phyloP scores from a whole-genome alignment of 2,113 vertebrate species.

The Festucalex cinctus region DNA sequence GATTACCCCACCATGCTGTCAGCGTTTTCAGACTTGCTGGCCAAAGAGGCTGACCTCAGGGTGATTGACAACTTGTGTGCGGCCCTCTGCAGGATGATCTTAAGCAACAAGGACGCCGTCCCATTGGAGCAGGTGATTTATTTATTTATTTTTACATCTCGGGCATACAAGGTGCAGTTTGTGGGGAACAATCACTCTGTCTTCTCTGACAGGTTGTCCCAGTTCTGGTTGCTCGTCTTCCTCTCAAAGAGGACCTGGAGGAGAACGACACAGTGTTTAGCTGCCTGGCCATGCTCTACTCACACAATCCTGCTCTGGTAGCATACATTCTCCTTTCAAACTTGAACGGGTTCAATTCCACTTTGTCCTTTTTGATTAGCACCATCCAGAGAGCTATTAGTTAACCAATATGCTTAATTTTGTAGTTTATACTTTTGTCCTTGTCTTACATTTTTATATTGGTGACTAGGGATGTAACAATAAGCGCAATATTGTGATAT shows the following conservation, averaged over 20 bases:
- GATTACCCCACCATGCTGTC: slow-evolving; percentile 81
- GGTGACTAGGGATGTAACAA: no score
- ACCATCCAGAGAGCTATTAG: no score
- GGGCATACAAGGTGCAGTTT: not conserved
- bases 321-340: not conserved
- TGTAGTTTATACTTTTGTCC: no score
- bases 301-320: slow-evolving; percentile 65
- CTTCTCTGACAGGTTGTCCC: slow-evolving; percentile 75
- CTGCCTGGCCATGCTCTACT: slow-evolving; percentile 79
- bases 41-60: slow-evolving; percentile 71
- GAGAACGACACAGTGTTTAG: slow-evolving; percentile 82
- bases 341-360: not conserved
- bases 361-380: not conserved
- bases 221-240: slow-evolving; percentile 73
- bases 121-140: slow-evolving; percentile 79
- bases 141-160: not conserved
- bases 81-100: slow-evolving; percentile 82
- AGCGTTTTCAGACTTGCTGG: slow-evolving; percentile 77
- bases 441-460: no score
- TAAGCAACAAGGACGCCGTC: slow-evolving; percentile 69
- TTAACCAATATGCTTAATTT: no score
- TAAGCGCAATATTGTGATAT: no score
- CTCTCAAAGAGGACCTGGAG: slow-evolving; percentile 83
- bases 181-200: not conserved
- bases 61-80: slow-evolving; percentile 87